A percentile compares a stretch with the other conserved stretches of the same genome.
These are phyloP conservation scores for Orthonevra nobilis DNA, from an alignment of 2,888 invertebrate genomes.

Conservation along the genomic window DNA sequence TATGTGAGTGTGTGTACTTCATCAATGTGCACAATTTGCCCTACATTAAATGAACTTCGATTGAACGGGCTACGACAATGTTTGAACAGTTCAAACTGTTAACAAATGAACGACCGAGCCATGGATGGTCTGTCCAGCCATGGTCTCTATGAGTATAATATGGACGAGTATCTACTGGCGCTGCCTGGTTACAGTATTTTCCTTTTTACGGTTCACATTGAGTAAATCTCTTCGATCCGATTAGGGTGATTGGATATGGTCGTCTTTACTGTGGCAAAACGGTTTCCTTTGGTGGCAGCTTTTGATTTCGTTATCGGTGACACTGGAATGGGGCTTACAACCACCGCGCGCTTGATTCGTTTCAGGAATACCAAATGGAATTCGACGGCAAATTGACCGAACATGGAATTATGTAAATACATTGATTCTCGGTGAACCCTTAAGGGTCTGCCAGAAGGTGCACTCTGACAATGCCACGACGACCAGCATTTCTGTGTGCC, in stretches of 20 bases:
- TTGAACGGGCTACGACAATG: conserved; percentile 60
- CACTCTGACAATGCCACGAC: neutral
- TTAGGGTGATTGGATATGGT: conserved; percentile 57
- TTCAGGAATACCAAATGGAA: conserved; percentile 16
- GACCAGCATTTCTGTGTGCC: too few relatives aligned
- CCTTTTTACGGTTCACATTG: conserved; percentile 7
- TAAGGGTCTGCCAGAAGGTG: too few relatives aligned
- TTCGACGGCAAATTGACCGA: conserved; percentile 48
- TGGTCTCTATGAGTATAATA: too few relatives aligned
- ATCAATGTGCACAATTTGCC: conserved; percentile 55
- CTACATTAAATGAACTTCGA: conserved; percentile 65
- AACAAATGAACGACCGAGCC: conserved; percentile 49
- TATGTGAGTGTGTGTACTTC: conserved; percentile 1
- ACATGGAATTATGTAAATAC: conserved; percentile 57
- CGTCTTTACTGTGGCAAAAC: conserved; percentile 17
- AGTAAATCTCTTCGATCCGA: conserved; percentile 59
- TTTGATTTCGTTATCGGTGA: conserved; percentile 53
- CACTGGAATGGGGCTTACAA: neutral
- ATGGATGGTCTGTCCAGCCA: neutral
- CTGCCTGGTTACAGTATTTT: conserved; percentile 8
- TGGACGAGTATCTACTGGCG: conserved; percentile 4
- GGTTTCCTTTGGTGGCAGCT: conserved; percentile 23
- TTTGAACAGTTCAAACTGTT: conserved; percentile 64
- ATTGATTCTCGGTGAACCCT: conserved; percentile 14
- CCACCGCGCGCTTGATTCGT: neutral